A percentile compares a stretch with the other conserved stretches of the same genome.
phyloP scores from a whole-genome alignment of 2,888 invertebrate genomes.

The Argyra leucocephala region DNA sequence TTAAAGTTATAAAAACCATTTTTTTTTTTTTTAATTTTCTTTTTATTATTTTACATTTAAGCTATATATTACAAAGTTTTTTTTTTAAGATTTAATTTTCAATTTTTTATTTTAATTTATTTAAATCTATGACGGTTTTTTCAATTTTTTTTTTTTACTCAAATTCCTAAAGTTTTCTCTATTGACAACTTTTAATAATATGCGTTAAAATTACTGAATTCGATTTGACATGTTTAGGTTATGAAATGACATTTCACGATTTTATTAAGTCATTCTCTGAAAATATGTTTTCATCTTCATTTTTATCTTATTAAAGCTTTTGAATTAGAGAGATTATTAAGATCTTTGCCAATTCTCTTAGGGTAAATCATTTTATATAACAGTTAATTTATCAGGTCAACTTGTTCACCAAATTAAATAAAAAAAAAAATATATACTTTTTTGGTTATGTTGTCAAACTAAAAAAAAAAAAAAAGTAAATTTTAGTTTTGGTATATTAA shows the following conservation, averaged over 20 bases:
- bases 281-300: too few relatives aligned
- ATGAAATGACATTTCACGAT: neutral
- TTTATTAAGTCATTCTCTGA: too few relatives aligned
- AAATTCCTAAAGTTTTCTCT: neutral
- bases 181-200: neutral
- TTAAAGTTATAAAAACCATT: conserved; percentile 6
- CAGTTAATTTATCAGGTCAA: too few relatives aligned
- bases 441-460: too few relatives aligned
- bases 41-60: neutral
- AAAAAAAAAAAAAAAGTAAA: too few relatives aligned
- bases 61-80: conserved; percentile 4
- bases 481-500: too few relatives aligned
- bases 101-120: neutral
- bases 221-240: neutral
- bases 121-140: neutral
- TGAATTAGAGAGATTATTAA: too few relatives aligned
- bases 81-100: neutral
- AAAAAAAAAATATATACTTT: too few relatives aligned
- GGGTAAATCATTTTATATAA: too few relatives aligned
- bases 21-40: neutral
- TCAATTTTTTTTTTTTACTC: neutral
- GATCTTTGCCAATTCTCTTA: too few relatives aligned
- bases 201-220: neutral
- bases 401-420: too few relatives aligned
- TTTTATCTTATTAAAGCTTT: too few relatives aligned